phyloP scores from a whole-genome alignment of 2,113 vertebrate genomes.

The Myocastor coypus region DNA sequence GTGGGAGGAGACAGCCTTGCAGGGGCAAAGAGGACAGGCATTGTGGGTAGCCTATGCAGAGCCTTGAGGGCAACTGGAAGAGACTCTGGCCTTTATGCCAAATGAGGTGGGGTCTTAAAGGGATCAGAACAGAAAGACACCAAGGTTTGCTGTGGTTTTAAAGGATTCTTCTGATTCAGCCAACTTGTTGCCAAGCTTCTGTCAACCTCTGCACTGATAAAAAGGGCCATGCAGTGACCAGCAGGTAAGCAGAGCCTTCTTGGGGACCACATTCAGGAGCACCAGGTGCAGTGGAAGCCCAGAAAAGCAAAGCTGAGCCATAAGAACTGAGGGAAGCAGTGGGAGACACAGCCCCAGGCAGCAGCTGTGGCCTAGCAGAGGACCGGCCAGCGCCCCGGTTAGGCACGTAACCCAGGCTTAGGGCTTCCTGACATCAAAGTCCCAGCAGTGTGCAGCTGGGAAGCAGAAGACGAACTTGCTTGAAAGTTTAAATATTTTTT shows the following conservation, averaged over 20 bases:
- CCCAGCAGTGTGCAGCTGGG: neutral
- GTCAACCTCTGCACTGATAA: neutral
- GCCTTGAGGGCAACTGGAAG: neutral
- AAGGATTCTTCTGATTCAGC: neutral
- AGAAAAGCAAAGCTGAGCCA: neutral
- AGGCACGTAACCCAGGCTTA: neutral
- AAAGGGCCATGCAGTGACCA: neutral
- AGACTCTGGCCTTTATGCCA: neutral
- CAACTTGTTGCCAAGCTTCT: neutral
- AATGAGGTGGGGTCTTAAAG: neutral
- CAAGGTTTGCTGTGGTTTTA: neutral
- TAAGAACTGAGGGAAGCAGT: neutral
- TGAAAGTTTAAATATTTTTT: neutral
- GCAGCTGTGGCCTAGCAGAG: neutral
- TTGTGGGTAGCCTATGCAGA: no score
- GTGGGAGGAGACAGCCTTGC: neutral
- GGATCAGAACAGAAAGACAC: neutral
- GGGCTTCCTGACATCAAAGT: neutral
- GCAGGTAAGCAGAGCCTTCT: neutral
- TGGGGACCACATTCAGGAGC: neutral
- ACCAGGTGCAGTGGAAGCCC: neutral
- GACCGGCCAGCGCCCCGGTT: accelerated
- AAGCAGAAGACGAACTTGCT: neutral
- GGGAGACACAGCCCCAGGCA: no score
- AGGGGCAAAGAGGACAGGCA: neutral